A percentile compares a stretch with the other conserved stretches of the same genome.
These are phyloP conservation scores for Antheraea pernyi DNA, from an alignment of 1,140 invertebrate species.

Conservation along the genomic window DNA sequence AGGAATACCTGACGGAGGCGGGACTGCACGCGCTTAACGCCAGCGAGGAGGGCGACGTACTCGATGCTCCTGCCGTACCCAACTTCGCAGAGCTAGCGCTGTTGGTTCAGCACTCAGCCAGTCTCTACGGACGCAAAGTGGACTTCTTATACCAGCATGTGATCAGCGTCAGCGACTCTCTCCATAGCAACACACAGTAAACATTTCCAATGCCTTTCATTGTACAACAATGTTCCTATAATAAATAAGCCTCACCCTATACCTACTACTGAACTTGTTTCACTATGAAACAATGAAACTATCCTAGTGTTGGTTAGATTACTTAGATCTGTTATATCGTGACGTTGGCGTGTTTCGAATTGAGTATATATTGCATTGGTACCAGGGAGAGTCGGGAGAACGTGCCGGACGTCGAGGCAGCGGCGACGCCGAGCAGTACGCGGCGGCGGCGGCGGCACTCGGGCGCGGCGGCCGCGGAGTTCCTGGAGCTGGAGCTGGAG, in stretches of 20 bases:
- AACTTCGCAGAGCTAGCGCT: conserved; percentile 71
- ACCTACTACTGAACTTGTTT: too few relatives aligned
- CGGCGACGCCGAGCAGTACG: conserved; percentile 14
- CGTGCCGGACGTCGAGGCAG: neutral
- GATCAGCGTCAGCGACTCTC: conserved; percentile 50
- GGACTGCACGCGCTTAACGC: conserved; percentile 63
- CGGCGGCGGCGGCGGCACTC: conserved; percentile 20
- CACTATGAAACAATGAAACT: too few relatives aligned
- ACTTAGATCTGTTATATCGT: too few relatives aligned
- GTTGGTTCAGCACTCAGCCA: conserved; percentile 65
- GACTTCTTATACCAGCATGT: conserved; percentile 68
- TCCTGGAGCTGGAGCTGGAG: conserved; percentile 57
- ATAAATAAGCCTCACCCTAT: too few relatives aligned
- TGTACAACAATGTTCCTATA: too few relatives aligned
- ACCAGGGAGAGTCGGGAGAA: conserved; percentile 12
- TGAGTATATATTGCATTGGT: too few relatives aligned
- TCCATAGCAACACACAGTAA: conserved; percentile 48
- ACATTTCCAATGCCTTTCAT: conserved; percentile 17
- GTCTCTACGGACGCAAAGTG: conserved; percentile 68
- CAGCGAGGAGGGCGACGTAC: conserved; percentile 20
- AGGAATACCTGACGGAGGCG: conserved; percentile 75
- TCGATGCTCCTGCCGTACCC: conserved; percentile 21
- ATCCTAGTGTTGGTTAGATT: too few relatives aligned
- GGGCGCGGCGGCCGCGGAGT: conserved; percentile 13
- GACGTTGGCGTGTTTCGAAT: too few relatives aligned